phyloP scores from a whole-genome alignment of 2,113 vertebrate species.

The Rostratula benghalensis region DNA sequence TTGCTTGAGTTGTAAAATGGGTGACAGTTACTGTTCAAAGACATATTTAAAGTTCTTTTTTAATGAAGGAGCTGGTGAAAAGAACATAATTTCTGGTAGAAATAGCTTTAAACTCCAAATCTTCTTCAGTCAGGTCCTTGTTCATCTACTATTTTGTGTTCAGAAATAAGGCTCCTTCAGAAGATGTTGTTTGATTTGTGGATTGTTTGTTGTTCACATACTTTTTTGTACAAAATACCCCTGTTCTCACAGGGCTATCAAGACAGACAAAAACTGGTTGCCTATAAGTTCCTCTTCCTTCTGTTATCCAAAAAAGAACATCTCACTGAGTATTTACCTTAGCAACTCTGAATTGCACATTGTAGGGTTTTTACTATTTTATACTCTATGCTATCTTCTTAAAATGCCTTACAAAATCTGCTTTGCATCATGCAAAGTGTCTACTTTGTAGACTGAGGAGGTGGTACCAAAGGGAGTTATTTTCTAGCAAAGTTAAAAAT shows the following conservation, averaged over 20 bases:
- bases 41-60: not conserved
- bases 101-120: not conserved
- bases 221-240: not conserved
- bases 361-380: not conserved
- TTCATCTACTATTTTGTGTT: not conserved
- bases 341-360: not conserved
- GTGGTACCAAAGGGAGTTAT: not conserved
- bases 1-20: not conserved
- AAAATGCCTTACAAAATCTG: not conserved
- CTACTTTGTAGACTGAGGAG: not conserved
- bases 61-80: not conserved
- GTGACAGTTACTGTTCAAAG: not conserved
- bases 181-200: not conserved
- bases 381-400: not conserved
- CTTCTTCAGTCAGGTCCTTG: not conserved
- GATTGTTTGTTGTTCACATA: not conserved
- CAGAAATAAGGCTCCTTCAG: not conserved
- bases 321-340: not conserved
- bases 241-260: not conserved
- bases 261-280: not conserved
- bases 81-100: not conserved
- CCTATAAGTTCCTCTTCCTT: not conserved
- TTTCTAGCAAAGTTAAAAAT: not conserved
- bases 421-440: not conserved
- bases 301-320: not conserved